Evolutionary conservation across 2,888 invertebrate genomes (phyloP).

Genomic region (Amblyjoppa proteus): DNA sequence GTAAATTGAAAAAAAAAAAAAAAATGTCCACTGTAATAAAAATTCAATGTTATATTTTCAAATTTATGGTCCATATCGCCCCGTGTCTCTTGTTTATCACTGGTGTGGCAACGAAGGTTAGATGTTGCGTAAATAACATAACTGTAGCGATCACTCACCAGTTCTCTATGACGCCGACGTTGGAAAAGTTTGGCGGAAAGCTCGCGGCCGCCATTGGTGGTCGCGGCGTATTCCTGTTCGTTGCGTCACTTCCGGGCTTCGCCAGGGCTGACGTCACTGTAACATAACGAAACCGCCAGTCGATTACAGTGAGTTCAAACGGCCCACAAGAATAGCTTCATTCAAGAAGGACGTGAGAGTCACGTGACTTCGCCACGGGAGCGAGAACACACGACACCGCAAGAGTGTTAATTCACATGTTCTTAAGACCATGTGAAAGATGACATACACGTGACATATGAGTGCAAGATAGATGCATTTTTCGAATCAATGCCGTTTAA

Average conservation of each 20-base stretch:
- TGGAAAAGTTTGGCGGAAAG: constrained; percentile 82
- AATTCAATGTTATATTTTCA: too few species aligned
- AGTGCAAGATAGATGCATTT: too few species aligned
- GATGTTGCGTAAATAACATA: neutral
- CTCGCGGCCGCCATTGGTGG: constrained; percentile 83
- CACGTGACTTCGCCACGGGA: too few species aligned
- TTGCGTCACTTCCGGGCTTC: constrained; percentile 76
- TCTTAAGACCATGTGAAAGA: too few species aligned
- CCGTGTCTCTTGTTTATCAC: neutral
- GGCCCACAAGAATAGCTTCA: neutral
- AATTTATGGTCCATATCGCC: too few species aligned
- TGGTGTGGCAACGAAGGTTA: neutral
- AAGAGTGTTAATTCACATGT: too few species aligned
- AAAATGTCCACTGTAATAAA: neutral
- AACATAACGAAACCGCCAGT: constrained; percentile 64
- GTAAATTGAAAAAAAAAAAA: too few species aligned
- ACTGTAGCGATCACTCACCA: constrained; percentile 78
- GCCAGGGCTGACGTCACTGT: constrained; percentile 73
- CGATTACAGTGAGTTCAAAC: constrained; percentile 16
- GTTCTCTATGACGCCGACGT: constrained; percentile 83
- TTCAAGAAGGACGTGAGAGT: too few species aligned
- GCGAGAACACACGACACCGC: too few species aligned
- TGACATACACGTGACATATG: too few species aligned
- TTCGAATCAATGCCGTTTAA: too few species aligned
- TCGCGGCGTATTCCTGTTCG: constrained; percentile 77